Evolutionary conservation across 2,888 invertebrate species (phyloP).

Genomic region (Mycalesis mineus): DNA sequence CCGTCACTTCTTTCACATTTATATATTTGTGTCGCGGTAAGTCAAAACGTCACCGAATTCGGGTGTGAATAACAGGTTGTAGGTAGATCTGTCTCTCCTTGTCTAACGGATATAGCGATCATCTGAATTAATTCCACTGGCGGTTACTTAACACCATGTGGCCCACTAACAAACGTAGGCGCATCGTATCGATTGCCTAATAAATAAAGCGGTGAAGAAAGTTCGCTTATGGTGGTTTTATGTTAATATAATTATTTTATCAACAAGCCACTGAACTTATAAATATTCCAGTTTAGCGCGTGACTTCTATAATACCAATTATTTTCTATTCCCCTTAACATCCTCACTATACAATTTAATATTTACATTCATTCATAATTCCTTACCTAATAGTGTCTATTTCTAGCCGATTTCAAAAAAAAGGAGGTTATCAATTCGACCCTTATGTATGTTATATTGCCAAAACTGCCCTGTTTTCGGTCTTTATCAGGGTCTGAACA

Average conservation of each 20-base stretch:
- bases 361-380: not conserved
- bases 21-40: constrained; percentile 62
- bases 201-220: constrained; percentile 24
- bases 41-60: constrained; percentile 40
- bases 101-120: constrained; percentile 62
- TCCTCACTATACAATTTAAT: not conserved
- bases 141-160: constrained; percentile 55
- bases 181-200: constrained; percentile 39
- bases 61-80: constrained; percentile 25
- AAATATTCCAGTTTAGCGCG: not conserved
- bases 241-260: constrained; percentile 2
- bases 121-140: constrained; percentile 56
- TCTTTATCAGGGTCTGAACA: no score
- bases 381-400: not conserved
- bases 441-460: no score
- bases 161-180: constrained; percentile 39
- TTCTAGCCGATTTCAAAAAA: no score
- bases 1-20: constrained; percentile 62
- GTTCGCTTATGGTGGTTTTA: constrained; percentile 5
- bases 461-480: no score
- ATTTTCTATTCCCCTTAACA: not conserved
- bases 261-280: not conserved
- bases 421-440: no score
- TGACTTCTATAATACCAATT: not conserved
- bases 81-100: constrained; percentile 46